phyloP scores from a whole-genome alignment of 1,140 invertebrate species.

The Pseudachorutes palmiensis region DNA sequence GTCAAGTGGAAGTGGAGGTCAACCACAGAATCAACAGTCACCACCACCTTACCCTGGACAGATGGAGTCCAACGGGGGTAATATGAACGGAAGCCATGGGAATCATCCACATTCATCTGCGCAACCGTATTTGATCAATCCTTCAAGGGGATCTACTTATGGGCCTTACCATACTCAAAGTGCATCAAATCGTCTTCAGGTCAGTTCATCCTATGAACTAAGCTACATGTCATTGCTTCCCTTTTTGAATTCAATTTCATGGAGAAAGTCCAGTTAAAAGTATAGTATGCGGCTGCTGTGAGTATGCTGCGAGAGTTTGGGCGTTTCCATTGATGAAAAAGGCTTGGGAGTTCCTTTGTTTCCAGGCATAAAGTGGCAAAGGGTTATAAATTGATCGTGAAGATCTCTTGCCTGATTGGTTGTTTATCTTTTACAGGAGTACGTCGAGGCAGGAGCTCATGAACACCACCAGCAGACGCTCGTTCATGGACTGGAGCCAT shows the following conservation, averaged over 20 bases:
- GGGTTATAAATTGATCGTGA: background rate
- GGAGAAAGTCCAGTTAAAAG: background rate
- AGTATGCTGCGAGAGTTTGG: background rate
- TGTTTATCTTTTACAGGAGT: background rate
- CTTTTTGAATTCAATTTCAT: background rate
- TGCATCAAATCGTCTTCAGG: background rate
- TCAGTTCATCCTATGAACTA: background rate
- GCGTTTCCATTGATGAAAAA: background rate
- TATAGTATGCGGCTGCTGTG: too few relatives aligned
- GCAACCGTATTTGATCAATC: background rate
- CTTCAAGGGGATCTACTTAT: background rate
- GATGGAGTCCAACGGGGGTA: background rate
- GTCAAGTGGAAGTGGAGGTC: background rate
- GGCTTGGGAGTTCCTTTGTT: background rate
- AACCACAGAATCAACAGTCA: slow-evolving; percentile 7
- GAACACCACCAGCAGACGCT: slow-evolving; percentile 6
- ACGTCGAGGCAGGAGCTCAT: background rate
- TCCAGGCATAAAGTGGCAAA: background rate
- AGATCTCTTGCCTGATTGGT: background rate
- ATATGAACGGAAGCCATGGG: background rate
- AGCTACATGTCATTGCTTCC: background rate
- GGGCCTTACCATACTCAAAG: background rate
- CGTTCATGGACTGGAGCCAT: slow-evolving; percentile 1
- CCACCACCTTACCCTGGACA: background rate
- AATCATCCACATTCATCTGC: background rate